Conservation (phyloP, 2,888 invertebrate genomes). For the Amphipyra berbera region DNA sequence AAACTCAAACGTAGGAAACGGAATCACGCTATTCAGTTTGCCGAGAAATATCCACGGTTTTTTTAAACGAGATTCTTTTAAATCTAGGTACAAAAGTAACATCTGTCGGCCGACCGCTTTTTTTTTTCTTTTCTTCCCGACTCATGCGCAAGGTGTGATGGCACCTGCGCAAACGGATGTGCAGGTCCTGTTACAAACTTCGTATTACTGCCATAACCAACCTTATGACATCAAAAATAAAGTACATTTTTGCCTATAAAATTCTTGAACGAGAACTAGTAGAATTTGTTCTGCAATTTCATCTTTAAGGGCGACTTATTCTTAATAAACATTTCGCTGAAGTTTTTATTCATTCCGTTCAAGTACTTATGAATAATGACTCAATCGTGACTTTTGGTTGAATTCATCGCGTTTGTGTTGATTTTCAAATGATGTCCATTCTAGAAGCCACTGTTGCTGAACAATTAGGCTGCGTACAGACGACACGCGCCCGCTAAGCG, state of each 20-base stretch:
- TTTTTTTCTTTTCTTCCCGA: slow-evolving; percentile 61
- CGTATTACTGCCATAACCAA: slow-evolving; percentile 4
- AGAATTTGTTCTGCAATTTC: slow-evolving; percentile 20
- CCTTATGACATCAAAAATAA: slow-evolving; percentile 15
- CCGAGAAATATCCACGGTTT: slow-evolving; percentile 21
- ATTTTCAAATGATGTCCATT: slow-evolving; percentile 43
- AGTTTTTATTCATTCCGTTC: slow-evolving; percentile 50
- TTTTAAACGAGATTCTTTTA: slow-evolving; percentile 35
- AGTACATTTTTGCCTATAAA: slow-evolving; percentile 27
- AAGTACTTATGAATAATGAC: slow-evolving; percentile 57
- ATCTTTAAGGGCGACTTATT: slow-evolving; percentile 38
- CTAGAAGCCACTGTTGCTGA: slow-evolving; percentile 17
- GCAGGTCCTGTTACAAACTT: slow-evolving; percentile 41
- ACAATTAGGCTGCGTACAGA: too few species aligned
- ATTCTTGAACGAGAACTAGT: not conserved
- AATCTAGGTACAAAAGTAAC: slow-evolving; percentile 55
- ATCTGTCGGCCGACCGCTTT: slow-evolving; percentile 64
- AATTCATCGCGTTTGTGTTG: slow-evolving; percentile 43
- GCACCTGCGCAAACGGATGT: slow-evolving; percentile 73
- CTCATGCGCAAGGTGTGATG: slow-evolving; percentile 71
- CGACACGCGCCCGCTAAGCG: too few species aligned
- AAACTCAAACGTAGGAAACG: slow-evolving; percentile 24
- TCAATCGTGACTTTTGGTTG: slow-evolving; percentile 62
- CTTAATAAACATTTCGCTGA: slow-evolving; percentile 35
- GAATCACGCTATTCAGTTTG: slow-evolving; percentile 23